phyloP scores from a whole-genome alignment of 2,888 invertebrate genomes.

The Fragum whitleyi region DNA sequence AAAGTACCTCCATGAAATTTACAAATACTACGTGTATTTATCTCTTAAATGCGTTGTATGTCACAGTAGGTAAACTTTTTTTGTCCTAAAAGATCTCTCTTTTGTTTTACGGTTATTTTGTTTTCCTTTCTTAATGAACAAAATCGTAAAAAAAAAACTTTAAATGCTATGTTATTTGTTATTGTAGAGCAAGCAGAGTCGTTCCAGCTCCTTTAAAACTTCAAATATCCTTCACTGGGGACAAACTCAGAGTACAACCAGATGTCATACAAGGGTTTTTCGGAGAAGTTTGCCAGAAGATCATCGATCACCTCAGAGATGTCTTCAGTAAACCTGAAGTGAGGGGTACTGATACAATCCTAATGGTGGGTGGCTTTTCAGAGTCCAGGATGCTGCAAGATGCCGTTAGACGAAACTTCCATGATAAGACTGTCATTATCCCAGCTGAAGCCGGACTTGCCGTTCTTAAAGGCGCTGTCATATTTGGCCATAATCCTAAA shows the following conservation, averaged over 20 bases:
- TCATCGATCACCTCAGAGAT: conserved; percentile 40
- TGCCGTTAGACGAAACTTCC: conserved; percentile 35
- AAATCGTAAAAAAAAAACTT: neutral
- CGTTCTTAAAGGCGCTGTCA: conserved; percentile 60
- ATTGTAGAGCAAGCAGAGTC: neutral
- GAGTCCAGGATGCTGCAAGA: conserved; percentile 56
- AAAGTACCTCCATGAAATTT: no score
- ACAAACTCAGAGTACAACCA: conserved; percentile 51
- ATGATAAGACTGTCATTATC: conserved; percentile 42
- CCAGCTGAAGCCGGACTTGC: conserved; percentile 57
- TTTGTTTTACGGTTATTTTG: no score
- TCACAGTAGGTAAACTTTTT: no score
- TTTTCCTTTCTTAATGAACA: no score
- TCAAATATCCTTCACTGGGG: conserved; percentile 51
- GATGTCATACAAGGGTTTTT: conserved; percentile 44
- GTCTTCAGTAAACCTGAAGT: conserved; percentile 40
- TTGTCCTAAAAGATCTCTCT: no score
- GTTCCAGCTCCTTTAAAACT: neutral
- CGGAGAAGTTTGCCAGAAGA: conserved; percentile 34
- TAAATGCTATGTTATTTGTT: neutral
- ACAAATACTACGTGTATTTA: no score
- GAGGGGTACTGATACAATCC: conserved; percentile 39
- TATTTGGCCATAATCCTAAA: conserved; percentile 56
- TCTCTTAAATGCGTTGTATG: no score
- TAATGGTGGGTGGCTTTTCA: conserved; percentile 61